Conservation (phyloP, 2,888 invertebrate genomes). For the Thysanoteuthis rhombus region DNA sequence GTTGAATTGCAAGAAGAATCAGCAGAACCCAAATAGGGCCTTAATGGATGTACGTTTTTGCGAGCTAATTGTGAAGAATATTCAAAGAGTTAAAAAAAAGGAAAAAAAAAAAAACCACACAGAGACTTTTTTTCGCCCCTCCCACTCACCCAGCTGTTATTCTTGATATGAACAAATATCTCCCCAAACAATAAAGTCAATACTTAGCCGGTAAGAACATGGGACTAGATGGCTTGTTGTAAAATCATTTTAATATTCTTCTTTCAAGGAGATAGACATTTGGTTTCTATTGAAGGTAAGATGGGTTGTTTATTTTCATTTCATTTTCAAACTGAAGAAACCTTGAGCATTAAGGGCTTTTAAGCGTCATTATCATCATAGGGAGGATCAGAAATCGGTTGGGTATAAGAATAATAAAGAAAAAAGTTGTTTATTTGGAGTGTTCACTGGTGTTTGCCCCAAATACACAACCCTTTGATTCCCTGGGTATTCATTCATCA, state of each 20-base stretch:
- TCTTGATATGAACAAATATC: neutral
- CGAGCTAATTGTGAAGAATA: neutral
- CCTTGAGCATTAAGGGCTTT: neutral
- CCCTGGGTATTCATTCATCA: too few species aligned
- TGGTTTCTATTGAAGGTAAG: neutral
- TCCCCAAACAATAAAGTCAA: neutral
- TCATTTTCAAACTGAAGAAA: neutral
- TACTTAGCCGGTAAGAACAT: neutral
- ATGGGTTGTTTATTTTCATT: neutral
- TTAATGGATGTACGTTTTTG: neutral
- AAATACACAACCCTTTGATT: neutral
- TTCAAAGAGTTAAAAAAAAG: neutral
- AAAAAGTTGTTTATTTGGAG: neutral
- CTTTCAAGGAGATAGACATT: neutral
- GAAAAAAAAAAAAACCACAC: neutral
- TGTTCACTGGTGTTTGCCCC: neutral
- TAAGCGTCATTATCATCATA: neutral
- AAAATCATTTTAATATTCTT: neutral
- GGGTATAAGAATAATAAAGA: neutral
- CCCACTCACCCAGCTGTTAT: neutral
- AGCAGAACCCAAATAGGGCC: too few species aligned
- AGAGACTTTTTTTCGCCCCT: fast-evolving
- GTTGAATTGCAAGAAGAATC: neutral
- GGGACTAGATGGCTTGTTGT: neutral
- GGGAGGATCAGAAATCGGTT: neutral